phyloP scores from a whole-genome alignment of 2,888 invertebrate genomes.

The Sicus ferrugineus region DNA sequence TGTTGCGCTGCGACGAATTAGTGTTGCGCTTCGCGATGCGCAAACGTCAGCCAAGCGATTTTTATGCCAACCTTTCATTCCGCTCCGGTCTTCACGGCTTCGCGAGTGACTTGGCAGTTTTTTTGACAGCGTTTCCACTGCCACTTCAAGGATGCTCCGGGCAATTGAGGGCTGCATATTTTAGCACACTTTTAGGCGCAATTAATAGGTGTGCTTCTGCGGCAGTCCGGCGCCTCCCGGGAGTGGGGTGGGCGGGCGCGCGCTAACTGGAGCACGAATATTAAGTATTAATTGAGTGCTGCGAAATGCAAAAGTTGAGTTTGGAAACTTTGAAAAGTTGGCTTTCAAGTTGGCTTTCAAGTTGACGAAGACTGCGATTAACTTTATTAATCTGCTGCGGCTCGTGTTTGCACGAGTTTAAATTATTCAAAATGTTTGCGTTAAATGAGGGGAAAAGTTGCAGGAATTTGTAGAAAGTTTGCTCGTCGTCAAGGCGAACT shows the following conservation, averaged over 20 bases:
- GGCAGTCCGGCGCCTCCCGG: too few relatives aligned
- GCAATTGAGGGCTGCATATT: constrained; percentile 30
- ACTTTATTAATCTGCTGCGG: not conserved
- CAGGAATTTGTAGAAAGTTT: too few relatives aligned
- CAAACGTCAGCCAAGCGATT: constrained; percentile 28
- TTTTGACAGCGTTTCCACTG: not conserved
- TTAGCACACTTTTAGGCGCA: constrained; percentile 19
- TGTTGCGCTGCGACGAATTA: not conserved
- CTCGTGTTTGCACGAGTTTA: too few relatives aligned
- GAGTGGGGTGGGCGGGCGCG: not conserved
- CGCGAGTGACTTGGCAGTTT: constrained; percentile 1
- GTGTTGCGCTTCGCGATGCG: constrained; percentile 7
- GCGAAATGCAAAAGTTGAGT: not conserved
- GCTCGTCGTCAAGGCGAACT: too few relatives aligned
- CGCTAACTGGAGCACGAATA: constrained; percentile 6
- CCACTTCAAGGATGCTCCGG: constrained; percentile 26
- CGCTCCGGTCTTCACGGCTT: not conserved
- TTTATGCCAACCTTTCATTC: not conserved
- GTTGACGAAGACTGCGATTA: not conserved
- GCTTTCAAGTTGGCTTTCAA: too few relatives aligned
- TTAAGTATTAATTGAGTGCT: constrained; percentile 1
- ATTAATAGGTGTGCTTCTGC: not conserved
- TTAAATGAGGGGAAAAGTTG: too few relatives aligned
- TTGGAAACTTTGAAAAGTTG: constrained; percentile 3
- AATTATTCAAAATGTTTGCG: too few relatives aligned